Evolutionary conservation across 2,888 invertebrate genomes (phyloP), one percentile per base, ranked within the genome.

Genomic region (Philereme vetulata): DNA sequence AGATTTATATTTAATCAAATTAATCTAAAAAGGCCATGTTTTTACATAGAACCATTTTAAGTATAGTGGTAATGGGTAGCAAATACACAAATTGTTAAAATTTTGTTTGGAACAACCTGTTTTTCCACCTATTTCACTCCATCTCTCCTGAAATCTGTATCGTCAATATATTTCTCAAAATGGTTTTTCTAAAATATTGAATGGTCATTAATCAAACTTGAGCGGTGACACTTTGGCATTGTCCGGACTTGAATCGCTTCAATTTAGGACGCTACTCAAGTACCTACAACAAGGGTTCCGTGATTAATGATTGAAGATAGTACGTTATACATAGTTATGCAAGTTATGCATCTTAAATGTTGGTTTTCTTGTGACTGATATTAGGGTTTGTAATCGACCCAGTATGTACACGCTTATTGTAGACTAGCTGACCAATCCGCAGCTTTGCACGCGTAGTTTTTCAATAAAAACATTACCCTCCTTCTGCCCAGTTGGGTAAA

Each of bases 121-220:
- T 33, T 50, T 49, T 6, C 44, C 35, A 11, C 9, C 54, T 47
- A 54, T 51, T 51, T 50, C 32, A 35, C 46, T 56, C 51, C 36
- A 62, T 56, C 52, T 32, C 47, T 48, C 10, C 50, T 55, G 46
- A 66, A 64, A 69, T 67, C 60, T 57, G 64, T 62, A 64, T 58
- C 62, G 65, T 60, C 66, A 72, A 66, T 67, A 69, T 68, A 72
- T 74, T 72, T 66, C 65, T 64, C 64, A 51, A 70, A 71, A 69
- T 68, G 66, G 57, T 68, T 71, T 68, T 61, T 60, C 44, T 52
- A 57, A 54, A 62, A 51, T 64, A 69, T 69, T 64, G 68, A 61
- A 67, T 61, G 62, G 75, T 75, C 81, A 84, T 84, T 83, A 81
- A 84, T 84, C 83, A 84, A 80, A 78, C 68, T 77, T 77, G 72